Evolutionary conservation across 2,113 vertebrate genomes (phyloP).

Genomic region (Pterophyllum scalare): DNA sequence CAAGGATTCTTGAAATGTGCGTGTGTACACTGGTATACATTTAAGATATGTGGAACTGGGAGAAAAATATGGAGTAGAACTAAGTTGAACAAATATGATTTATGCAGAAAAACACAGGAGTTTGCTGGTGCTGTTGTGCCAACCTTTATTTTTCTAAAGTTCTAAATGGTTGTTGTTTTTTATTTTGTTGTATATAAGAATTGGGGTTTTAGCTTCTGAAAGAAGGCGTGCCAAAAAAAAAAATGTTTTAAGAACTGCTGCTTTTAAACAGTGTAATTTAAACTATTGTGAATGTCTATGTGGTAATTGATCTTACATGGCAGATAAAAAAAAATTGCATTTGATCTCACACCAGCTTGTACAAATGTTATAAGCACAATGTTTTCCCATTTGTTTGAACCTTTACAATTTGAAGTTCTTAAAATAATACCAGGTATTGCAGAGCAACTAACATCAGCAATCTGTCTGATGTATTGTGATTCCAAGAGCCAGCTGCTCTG

Average conservation of each 20-base stretch:
- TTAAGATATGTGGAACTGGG: neutral
- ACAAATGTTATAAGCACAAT: neutral
- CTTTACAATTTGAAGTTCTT: neutral
- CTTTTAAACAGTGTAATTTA: neutral
- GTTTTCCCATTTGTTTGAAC: neutral
- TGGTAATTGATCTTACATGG: neutral
- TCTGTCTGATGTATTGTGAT: neutral
- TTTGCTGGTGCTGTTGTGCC: neutral
- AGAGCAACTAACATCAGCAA: neutral
- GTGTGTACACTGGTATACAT: neutral
- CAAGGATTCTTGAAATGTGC: neutral
- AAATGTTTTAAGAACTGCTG: neutral
- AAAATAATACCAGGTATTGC: neutral
- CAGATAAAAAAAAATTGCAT: neutral
- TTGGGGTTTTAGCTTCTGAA: no score
- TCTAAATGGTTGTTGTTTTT: neutral
- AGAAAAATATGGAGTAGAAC: neutral
- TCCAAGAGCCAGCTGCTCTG: no score
- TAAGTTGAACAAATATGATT: neutral
- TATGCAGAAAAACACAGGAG: neutral
- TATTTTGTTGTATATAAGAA: neutral
- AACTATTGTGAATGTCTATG: neutral
- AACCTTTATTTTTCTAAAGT: neutral
- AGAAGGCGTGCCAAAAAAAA: neutral
- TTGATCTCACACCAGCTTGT: accelerated